These are phyloP conservation scores for Xiphias gladius DNA, from an alignment of 2,113 vertebrate species.

Conservation along the genomic window DNA sequence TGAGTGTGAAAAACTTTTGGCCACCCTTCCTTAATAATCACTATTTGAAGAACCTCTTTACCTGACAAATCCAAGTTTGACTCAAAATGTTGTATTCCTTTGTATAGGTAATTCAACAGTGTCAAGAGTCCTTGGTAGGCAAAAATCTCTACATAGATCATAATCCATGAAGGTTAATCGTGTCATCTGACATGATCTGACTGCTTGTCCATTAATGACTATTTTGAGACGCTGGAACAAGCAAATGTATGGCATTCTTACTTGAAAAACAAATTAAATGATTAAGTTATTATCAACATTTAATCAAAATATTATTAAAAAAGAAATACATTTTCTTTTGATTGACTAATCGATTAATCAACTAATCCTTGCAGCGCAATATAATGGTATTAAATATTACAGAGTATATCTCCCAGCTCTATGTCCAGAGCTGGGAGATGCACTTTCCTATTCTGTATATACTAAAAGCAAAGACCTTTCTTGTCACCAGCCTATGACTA, in stretches of 20 bases:
- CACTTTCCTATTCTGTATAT: too few species aligned
- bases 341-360: too few species aligned
- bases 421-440: too few species aligned
- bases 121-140: not conserved
- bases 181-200: not conserved
- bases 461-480: too few species aligned
- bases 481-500: too few species aligned
- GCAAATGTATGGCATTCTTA: not conserved
- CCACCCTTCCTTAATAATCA: not conserved
- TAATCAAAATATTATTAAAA: too few species aligned
- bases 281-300: too few species aligned
- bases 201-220: too few species aligned
- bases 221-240: not conserved
- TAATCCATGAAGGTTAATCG: not conserved
- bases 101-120: not conserved
- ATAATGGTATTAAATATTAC: too few species aligned
- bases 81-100: not conserved
- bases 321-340: too few species aligned
- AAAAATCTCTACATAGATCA: not conserved
- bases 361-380: not conserved
- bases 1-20: not conserved
- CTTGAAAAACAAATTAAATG: too few species aligned
- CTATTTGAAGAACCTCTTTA: not conserved
- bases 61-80: not conserved
- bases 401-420: too few species aligned